Conservation (phyloP, 2,888 invertebrate genomes). For the Yponomeuta cagnagella region DNA sequence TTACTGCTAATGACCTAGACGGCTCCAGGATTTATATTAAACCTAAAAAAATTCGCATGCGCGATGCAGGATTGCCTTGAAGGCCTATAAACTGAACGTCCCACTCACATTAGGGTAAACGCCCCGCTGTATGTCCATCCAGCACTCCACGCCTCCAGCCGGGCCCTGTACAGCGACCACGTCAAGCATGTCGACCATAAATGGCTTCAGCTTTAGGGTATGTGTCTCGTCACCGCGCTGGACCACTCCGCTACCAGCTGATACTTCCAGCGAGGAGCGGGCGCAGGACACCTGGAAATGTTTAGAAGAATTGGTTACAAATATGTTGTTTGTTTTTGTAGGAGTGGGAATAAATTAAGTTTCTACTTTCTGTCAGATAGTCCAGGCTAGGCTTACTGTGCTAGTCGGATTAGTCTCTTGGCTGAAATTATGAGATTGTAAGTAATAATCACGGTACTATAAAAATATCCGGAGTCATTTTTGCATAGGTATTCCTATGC, state of each 20-base stretch:
- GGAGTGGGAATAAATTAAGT: no score
- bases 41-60: no score
- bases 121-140: constrained; percentile 86
- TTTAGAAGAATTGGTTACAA: constrained; percentile 42
- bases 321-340: no score
- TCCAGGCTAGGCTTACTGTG: no score
- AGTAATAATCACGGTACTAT: no score
- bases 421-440: no score
- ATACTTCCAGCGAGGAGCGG: constrained; percentile 55
- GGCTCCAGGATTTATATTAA: no score
- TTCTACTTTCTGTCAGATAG: no score
- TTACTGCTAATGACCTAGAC: no score
- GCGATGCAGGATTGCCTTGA: neutral
- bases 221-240: constrained; percentile 37
- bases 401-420: no score
- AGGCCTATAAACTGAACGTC: neutral
- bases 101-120: constrained; percentile 79
- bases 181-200: constrained; percentile 82
- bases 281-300: constrained; percentile 60
- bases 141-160: constrained; percentile 81
- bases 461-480: no score
- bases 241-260: constrained; percentile 27
- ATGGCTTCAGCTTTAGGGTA: constrained; percentile 73
- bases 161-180: constrained; percentile 80
- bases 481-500: no score